These are phyloP conservation scores for Myotis daubentonii DNA, from an alignment of 2,797 vertebrate species.

Conservation along the genomic window DNA sequence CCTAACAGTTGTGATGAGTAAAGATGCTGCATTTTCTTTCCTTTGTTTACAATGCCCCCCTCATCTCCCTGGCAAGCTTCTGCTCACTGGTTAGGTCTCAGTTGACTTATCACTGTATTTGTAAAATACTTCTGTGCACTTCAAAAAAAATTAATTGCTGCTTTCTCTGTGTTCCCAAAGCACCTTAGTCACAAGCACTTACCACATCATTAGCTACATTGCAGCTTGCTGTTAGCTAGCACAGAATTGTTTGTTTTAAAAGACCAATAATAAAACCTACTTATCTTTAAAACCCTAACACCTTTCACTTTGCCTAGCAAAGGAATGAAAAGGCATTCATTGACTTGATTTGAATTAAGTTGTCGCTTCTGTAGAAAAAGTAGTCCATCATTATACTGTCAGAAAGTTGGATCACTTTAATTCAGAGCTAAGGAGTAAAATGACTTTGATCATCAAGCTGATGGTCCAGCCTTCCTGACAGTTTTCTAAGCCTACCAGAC, in stretches of 20 bases:
- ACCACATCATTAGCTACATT: background rate
- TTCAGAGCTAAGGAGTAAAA: background rate
- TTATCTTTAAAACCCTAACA: background rate
- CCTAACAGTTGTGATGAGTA: background rate
- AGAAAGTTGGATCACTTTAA: background rate
- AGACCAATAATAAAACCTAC: background rate
- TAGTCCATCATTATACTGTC: background rate
- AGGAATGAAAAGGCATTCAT: background rate
- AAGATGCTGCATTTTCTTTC: background rate
- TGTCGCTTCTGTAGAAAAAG: background rate
- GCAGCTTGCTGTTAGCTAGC: background rate
- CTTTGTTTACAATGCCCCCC: background rate
- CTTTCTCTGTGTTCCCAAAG: background rate
- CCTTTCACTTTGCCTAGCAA: background rate
- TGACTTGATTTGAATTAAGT: background rate
- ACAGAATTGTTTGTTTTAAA: background rate
- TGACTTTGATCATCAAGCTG: background rate
- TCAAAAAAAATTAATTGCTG: constrained; percentile 27
- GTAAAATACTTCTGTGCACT: background rate
- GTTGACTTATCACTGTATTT: background rate
- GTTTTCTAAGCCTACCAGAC: background rate
- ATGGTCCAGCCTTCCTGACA: background rate
- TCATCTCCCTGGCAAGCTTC: background rate
- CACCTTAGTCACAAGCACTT: background rate
- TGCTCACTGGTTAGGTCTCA: background rate